Evolutionary conservation across 2,888 invertebrate species (phyloP), one percentile per base, ranked within the genome.

Genomic region (Idaea dimidiata): DNA sequence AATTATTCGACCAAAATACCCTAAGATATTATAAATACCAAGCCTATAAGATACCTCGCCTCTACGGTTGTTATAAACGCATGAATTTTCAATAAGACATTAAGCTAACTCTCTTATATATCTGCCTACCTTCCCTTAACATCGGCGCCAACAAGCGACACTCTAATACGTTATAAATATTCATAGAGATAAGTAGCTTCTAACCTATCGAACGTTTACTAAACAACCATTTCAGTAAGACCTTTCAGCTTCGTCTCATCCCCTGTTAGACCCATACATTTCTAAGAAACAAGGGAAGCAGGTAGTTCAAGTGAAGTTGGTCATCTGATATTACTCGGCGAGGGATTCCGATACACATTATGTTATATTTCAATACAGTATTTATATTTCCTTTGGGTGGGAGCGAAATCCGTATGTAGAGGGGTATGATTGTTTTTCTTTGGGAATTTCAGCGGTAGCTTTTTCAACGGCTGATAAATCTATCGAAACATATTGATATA

Each of bases 81-180:
- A 57, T 57, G 18, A 32, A 57, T 56, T 56, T 59, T 59, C 59
- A 59, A 58, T 58, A 32, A 43, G 33, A 17, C 14, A 33, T 33
- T 58, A 31, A 24, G 8, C 33, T 43, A 17, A 43, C 16, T n/a
- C 33, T 17, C n/a, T 33, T 67, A 58, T 59, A 65, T 64, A 66
- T 69, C 65, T 66, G 60, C 63, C 60, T 62, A 62, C 69, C 69
- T 71, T 65, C 76, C 87, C 88, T 87, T 87, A 87, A 86, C 72
- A 74, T 64, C 68, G 82, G 83, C 79, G 81, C 83, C 79, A 80
- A 79, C 82, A 79, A 82, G 79, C 82, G 80, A 79, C 84, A 86
- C 80, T 62, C 87, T 90, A 90, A 90, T 90, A 89, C 79, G 87
- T 88, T 88, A 91, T 91, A 91, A 91, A 91, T 91, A 91, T 91